Conservation (phyloP, 2,113 vertebrate genomes). For the Onychorhynchus coronatus region DNA sequence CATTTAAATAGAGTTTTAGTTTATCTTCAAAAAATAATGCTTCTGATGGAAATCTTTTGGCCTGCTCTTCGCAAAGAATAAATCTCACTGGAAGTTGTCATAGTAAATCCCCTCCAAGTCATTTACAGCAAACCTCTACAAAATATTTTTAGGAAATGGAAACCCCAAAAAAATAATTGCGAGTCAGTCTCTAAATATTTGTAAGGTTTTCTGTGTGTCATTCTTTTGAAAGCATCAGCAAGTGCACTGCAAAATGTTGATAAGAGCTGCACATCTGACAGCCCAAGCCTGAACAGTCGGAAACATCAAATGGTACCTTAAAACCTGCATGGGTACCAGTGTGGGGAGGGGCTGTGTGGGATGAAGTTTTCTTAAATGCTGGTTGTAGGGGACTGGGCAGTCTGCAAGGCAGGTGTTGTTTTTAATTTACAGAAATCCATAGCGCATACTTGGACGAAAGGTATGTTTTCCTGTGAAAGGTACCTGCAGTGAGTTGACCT, state of each 20-base stretch:
- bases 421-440: background rate
- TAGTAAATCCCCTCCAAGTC: background rate
- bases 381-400: background rate
- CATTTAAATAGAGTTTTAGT: background rate
- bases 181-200: background rate
- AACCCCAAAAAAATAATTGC: background rate
- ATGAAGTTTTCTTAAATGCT: background rate
- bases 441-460: background rate
- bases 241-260: background rate
- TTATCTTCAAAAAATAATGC: background rate
- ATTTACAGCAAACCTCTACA: background rate
- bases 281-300: background rate
- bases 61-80: background rate
- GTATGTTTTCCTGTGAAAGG: background rate
- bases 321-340: fast-evolving
- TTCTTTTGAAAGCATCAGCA: background rate
- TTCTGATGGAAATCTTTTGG: background rate
- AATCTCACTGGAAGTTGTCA: background rate
- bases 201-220: background rate
- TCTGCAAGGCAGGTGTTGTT: background rate
- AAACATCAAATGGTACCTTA: fast-evolving
- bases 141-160: background rate
- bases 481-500: no score
- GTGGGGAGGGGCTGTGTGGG: background rate
- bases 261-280: background rate